Evolutionary conservation across 1,140 invertebrate species (phyloP).

Genomic region (Plutomurus gul): DNA sequence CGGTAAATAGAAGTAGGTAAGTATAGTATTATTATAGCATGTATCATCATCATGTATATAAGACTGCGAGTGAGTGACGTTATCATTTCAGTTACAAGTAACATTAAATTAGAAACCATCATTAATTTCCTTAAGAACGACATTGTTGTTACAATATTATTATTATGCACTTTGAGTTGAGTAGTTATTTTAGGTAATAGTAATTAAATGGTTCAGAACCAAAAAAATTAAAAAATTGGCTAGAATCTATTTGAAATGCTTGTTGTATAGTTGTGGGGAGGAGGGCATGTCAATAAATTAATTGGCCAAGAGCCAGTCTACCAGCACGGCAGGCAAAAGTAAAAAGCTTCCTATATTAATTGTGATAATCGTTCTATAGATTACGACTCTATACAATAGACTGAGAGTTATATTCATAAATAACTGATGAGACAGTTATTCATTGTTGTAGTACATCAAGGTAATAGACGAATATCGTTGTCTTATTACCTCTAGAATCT

Average conservation of each 20-base stretch:
- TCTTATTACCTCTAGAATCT: no score
- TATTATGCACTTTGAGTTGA: conserved; percentile 2
- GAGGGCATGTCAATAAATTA: conserved; percentile 13
- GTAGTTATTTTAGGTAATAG: neutral
- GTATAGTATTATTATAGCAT: neutral
- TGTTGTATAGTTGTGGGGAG: neutral
- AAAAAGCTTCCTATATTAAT: neutral
- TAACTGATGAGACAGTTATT: no score
- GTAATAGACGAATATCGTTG: no score
- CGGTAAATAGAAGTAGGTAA: conserved; percentile 6
- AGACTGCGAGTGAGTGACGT: conserved; percentile 27
- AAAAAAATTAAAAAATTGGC: neutral
- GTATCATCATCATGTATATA: neutral
- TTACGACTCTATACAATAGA: neutral
- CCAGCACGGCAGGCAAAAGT: conserved; percentile 16
- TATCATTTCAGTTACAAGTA: conserved; percentile 10
- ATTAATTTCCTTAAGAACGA: conserved; percentile 18
- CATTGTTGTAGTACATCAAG: no score
- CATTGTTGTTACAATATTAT: neutral
- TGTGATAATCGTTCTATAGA: neutral
- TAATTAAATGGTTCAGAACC: neutral
- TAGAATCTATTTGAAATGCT: neutral
- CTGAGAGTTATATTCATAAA: no score
- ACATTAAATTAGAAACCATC: conserved; percentile 5
- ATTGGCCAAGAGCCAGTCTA: conserved; percentile 4